Conservation (phyloP, 2,797 vertebrate species). For the Lepilemur septentrionalis region DNA sequence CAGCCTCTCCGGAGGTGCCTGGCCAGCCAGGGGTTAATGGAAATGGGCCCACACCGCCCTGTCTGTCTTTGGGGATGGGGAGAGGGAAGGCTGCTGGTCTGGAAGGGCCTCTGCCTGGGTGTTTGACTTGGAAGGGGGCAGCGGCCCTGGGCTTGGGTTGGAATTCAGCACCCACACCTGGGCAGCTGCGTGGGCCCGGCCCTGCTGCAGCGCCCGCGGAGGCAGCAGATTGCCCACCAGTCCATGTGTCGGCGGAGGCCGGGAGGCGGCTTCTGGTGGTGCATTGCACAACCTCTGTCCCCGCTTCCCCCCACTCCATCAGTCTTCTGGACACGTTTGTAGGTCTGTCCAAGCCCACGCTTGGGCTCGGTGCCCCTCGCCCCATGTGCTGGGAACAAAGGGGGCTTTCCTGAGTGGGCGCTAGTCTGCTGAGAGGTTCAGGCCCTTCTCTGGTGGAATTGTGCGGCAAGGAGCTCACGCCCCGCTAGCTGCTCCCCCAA, state of each 20-base stretch:
- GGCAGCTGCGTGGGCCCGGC: not conserved
- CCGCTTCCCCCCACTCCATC: not conserved
- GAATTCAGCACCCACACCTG: not conserved
- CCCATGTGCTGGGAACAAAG: not conserved
- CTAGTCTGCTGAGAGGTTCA: not conserved
- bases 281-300: constrained; percentile 82
- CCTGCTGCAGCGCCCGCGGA: constrained; percentile 55
- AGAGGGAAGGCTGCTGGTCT: not conserved
- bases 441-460: not conserved
- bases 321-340: constrained; percentile 13
- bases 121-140: not conserved
- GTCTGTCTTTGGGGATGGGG: not conserved
- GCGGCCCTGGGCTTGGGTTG: not conserved
- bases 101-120: not conserved
- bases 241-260: constrained; percentile 66
- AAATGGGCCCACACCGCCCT: not conserved
- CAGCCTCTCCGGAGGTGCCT: not conserved
- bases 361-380: not conserved
- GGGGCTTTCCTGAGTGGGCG: not conserved
- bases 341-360: not conserved
- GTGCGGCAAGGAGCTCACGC: not conserved
- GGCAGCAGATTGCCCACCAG: constrained; percentile 71
- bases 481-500: not conserved
- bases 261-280: constrained; percentile 73
- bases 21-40: not conserved